Percentiles rank a stretch among this genome's conserved stretches.
phyloP scores from a whole-genome alignment of 1,140 invertebrate species.

The Procambarus clarkii region DNA sequence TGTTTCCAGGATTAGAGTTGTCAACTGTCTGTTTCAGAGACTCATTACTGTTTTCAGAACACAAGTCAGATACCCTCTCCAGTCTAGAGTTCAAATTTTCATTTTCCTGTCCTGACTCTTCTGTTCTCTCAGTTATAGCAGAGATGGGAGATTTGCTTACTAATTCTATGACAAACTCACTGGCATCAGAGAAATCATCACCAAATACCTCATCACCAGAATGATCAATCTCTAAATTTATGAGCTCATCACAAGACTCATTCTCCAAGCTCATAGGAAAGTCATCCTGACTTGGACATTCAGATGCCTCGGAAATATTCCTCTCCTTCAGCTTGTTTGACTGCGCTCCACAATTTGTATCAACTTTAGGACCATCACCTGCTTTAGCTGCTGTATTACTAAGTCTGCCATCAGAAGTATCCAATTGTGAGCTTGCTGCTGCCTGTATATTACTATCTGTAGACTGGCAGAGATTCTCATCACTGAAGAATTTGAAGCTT shows the following conservation, averaged over 20 bases:
- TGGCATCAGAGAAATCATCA: conserved; percentile 27
- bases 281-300: background rate
- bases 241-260: conserved; percentile 33
- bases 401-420: background rate
- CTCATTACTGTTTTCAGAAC: background rate
- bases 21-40: background rate
- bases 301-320: background rate
- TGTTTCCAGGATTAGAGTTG: background rate
- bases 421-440: background rate
- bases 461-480: background rate
- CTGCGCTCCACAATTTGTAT: background rate
- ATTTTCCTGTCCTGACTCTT: conserved; percentile 41
- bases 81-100: background rate
- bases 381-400: background rate
- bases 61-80: background rate
- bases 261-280: background rate
- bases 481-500: background rate
- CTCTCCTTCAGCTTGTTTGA: background rate
- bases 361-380: background rate
- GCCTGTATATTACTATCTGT: background rate
- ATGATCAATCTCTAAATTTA: conserved; percentile 1
- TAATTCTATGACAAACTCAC: conserved; percentile 37
- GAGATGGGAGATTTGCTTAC: conserved; percentile 48
- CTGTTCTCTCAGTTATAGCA: conserved; percentile 53
- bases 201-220: conserved; percentile 29